Conservation (phyloP, 2,113 vertebrate genomes). For the Zosterops hypoxanthus region DNA sequence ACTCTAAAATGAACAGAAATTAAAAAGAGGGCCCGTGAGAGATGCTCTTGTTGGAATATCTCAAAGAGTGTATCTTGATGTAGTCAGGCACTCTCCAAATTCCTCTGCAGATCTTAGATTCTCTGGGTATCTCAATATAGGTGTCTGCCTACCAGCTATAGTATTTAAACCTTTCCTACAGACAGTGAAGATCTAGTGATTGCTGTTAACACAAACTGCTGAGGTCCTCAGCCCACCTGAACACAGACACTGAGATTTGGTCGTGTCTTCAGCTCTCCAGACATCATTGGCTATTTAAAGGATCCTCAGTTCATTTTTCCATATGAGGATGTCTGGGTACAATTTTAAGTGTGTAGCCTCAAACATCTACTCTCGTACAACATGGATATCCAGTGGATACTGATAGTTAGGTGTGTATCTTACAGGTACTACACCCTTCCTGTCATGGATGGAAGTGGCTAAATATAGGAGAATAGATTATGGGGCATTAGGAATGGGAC, state of each 20-base stretch:
- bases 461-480: background rate
- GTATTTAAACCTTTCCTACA: background rate
- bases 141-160: background rate
- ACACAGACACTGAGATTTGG: background rate
- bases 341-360: background rate
- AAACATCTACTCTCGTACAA: background rate
- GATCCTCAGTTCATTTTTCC: background rate
- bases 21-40: background rate
- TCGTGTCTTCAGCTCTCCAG: background rate
- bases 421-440: background rate
- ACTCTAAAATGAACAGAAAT: background rate
- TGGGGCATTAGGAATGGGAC: background rate
- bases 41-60: background rate
- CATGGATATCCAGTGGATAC: background rate
- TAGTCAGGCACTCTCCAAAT: background rate
- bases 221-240: background rate
- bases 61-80: background rate
- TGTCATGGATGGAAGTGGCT: background rate
- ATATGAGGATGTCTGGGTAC: background rate
- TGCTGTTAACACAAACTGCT: background rate
- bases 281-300: background rate
- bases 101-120: background rate
- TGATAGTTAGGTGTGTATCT: background rate
- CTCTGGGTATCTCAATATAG: background rate
- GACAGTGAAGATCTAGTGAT: background rate